Conservation (phyloP, 1,140 invertebrate species). For the Heliconius hermathena region DNA sequence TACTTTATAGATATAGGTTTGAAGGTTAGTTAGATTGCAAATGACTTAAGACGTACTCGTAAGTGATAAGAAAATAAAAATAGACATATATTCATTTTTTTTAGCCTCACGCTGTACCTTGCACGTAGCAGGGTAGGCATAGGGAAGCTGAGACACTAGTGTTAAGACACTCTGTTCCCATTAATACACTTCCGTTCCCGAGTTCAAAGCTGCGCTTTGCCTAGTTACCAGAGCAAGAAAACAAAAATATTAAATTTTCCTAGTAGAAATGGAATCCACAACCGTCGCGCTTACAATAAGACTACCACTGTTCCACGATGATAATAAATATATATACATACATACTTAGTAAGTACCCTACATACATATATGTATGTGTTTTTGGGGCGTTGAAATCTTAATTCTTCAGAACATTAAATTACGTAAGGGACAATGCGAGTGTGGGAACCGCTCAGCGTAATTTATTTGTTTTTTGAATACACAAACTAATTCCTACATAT, state of each 20-base stretch:
- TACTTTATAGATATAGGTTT: slow-evolving; percentile 14
- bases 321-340: not conserved
- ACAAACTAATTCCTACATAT: slow-evolving; percentile 18
- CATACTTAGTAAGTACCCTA: not conserved
- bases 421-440: not conserved
- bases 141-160: no score
- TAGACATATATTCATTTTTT: no score
- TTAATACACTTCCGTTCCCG: no score
- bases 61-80: not conserved
- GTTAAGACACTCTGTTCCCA: no score
- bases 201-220: no score
- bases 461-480: slow-evolving; percentile 16
- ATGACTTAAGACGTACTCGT: not conserved
- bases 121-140: no score
- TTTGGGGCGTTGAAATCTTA: not conserved
- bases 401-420: not conserved
- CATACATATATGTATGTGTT: not conserved
- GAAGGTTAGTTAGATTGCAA: slow-evolving; percentile 10
- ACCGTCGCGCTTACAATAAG: not conserved
- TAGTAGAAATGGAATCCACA: no score
- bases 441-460: not conserved
- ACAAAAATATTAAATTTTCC: not conserved
- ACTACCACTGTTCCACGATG: not conserved
- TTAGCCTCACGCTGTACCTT: no score
- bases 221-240: no score